Conservation (phyloP, 2,113 vertebrate genomes). For the Tragelaphus imberbis region DNA sequence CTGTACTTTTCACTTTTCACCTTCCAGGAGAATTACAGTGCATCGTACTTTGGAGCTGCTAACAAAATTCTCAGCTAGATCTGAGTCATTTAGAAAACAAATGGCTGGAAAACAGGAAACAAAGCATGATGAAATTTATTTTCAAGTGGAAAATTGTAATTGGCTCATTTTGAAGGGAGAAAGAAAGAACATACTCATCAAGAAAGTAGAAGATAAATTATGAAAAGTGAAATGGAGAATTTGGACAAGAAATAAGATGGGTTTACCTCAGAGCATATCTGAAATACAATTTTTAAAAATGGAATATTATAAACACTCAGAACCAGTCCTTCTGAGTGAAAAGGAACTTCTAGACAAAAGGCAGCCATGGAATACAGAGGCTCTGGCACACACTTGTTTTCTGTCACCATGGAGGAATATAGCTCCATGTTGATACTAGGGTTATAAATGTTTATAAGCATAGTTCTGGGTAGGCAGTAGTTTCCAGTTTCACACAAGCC, state of each 20-base stretch:
- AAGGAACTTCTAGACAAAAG: not conserved
- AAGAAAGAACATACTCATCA: not conserved
- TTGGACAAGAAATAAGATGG: slow-evolving; percentile 3
- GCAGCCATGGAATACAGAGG: not conserved
- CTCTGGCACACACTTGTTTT: not conserved
- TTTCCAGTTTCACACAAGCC: not conserved
- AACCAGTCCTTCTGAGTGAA: not conserved
- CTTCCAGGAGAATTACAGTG: not conserved
- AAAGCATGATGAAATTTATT: not conserved
- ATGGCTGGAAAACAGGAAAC: not conserved
- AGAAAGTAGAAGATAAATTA: not conserved
- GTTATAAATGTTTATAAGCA: not conserved
- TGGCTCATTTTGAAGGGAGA: slow-evolving; percentile 17
- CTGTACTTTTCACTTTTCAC: slow-evolving; percentile 51
- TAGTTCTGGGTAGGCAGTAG: not conserved
- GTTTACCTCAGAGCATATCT: not conserved
- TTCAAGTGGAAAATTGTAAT: not conserved
- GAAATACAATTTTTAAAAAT: not conserved
- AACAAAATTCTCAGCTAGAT: slow-evolving; percentile 46
- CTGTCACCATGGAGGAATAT: not conserved
- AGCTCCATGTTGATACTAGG: not conserved
- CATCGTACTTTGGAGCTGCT: not conserved
- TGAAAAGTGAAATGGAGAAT: slow-evolving; percentile 14
- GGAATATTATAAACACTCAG: not conserved
- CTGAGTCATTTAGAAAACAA: slow-evolving; percentile 53